A percentile compares a stretch with the other conserved stretches of the same genome.
These are phyloP conservation scores for Lepisosteus osseus DNA, from an alignment of 2,113 vertebrate species.

Conservation along the genomic window DNA sequence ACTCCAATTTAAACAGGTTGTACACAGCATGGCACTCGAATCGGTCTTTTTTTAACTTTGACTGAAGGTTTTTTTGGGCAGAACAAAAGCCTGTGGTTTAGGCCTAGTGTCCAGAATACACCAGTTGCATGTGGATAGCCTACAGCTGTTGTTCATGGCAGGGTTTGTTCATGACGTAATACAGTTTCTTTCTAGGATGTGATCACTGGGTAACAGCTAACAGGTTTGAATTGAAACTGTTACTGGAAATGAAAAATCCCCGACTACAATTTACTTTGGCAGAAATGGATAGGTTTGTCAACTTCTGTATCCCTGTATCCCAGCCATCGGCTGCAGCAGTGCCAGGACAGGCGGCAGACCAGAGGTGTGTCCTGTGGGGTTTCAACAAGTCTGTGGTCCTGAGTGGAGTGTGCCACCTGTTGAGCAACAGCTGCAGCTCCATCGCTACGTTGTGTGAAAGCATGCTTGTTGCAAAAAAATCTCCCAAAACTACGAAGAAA, in stretches of 20 bases:
- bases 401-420: too few relatives aligned
- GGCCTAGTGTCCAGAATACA: too few relatives aligned
- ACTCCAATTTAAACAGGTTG: too few relatives aligned
- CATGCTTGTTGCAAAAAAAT: too few relatives aligned
- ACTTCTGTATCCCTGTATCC: background rate
- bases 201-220: background rate
- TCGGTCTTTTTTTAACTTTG: background rate
- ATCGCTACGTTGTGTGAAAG: background rate
- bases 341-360: background rate
- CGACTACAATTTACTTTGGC: slow-evolving; percentile 24
- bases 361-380: background rate
- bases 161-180: background rate
- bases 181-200: background rate
- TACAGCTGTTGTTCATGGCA: slow-evolving; percentile 3
- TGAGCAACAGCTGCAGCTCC: too few relatives aligned
- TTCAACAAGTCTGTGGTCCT: slow-evolving; percentile 8
- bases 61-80: background rate
- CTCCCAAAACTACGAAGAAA: too few relatives aligned
- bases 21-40: too few relatives aligned
- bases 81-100: too few relatives aligned
- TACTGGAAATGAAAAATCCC: slow-evolving; percentile 19
- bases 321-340: too few relatives aligned
- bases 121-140: background rate
- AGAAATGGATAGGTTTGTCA: background rate
- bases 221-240: background rate